Evolutionary conservation across 23 tunicate species (phyloP), one percentile per base, ranked within the genome.

Genomic region (Corella eumyota): DNA sequence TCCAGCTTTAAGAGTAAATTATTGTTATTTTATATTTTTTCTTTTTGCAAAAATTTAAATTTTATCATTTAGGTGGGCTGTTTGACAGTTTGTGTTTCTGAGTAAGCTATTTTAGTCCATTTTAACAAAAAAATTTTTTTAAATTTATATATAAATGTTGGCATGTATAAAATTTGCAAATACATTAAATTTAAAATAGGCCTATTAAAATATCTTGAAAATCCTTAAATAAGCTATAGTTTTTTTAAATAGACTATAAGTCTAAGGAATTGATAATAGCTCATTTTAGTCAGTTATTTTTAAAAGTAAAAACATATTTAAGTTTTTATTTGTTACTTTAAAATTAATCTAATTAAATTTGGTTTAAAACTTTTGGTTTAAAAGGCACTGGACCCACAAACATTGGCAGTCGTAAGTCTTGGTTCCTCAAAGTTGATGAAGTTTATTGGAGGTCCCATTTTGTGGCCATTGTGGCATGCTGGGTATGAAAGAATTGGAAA

Each of bases 381-480:
- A 25, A 40, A 77, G 85, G 75, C 75, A 15, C 61, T 77, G 28
- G 95, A 85, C 57, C 95, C 95, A 11, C 45, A 47, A 6, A 45
- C 29, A 17, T 26, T 66, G 36, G 85, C 95, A 26, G 79, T 85
- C 27, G 58, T 85, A 2, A 35, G 60, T 36, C 56, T 85, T 33
- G 95, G 58, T 46, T 85, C 95, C 1, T 49, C 67, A 46, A 77
- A 77, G 34, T 6, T 32, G 17, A 26, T 77, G 37, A 36, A 56
- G 1, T 85, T 71, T 51, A 50, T 50, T 32, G 85, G 85, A 4
- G 95, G 95, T 1, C 95, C 95, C 0, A 65, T 37, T 22, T 62
- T 79, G 23, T 85, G 95, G 95, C 79, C 95, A 13, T 65, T 63
- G 6, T 70, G 75, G 65, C 85, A 80, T 34, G 59, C 71, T 36